Base-by-base conservation (phyloP, 2,888 invertebrate genomes). In the Diaperis boleti region DNA sequence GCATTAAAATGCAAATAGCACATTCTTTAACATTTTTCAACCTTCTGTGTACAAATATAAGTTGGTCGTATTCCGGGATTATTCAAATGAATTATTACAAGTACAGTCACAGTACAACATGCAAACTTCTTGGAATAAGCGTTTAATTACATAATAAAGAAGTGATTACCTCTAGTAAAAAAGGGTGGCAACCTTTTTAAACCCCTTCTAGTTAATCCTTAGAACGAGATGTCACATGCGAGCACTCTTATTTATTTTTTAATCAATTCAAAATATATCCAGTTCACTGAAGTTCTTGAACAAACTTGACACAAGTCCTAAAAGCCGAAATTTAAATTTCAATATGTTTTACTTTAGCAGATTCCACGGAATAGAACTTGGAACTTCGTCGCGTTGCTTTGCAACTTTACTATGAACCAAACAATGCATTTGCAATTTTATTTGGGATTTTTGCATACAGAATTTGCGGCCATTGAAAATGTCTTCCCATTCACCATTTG, bases 1-100 rank as follows among this genome's bases (percentile, higher is more conserved):
- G 20, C 26, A 63, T 63, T 52, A 59, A 52, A 59, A 63, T 59
- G 56, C 50, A 59, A 63, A 59, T 41, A 26, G 41, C 26, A 33
- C 10, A 54, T 42, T 57, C 52, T 59, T 55, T 44, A 60, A 62
- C 39, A 52, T 64, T 64, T 44, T 64, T 45, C 55, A 66, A 66
- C 55, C 61, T 49, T 52, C 64, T 37, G 60, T 59, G 60, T 61
- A 64, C 65, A 66, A 68, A 70, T 68, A 70, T 65, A 70, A 66
- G 63, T 67, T 67, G 44, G 55, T 37, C 50, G 55, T 62, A 67
- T 64, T 65, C 59, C 52, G 54, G 67, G 69, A 69, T 69, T 69
- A 70, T 70, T 66, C 56, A 70, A 67, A 70, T 66, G 26, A 15
- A 50, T 60, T 49, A 56, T 50, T 47, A 57, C 62, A 60, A 64